Percentiles rank a stretch among this genome's conserved stretches.
Evolutionary conservation across 1,140 invertebrate species (phyloP).

Genomic region (Aphidius gifuensis): DNA sequence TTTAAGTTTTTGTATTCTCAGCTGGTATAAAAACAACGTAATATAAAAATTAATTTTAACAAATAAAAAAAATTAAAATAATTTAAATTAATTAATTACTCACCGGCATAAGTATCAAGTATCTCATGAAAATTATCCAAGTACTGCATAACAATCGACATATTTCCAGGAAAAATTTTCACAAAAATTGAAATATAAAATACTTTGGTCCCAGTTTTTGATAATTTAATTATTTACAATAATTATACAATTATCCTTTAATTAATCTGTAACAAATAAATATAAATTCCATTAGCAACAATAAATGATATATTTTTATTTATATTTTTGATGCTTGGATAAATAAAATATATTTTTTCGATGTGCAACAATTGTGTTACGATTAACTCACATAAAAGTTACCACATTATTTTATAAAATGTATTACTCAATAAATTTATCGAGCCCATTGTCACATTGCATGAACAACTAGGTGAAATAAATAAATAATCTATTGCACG

Average conservation of each 20-base stretch:
- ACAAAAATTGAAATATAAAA: not conserved
- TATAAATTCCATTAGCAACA: no score
- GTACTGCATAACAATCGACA: constrained; percentile 65
- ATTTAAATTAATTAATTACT: constrained; percentile 26
- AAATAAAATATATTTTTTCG: constrained; percentile 7
- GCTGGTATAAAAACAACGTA: not conserved
- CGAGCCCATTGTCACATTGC: no score
- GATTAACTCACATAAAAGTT: not conserved
- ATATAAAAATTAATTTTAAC: no score
- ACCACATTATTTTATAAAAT: not conserved
- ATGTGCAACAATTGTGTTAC: not conserved
- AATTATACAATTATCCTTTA: no score
- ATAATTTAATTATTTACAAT: no score
- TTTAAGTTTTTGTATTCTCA: not conserved
- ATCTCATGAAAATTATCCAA: constrained; percentile 63
- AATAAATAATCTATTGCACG: no score
- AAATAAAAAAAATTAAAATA: no score
- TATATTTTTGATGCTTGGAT: constrained; percentile 28
- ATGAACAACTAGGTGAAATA: no score
- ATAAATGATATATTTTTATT: no score
- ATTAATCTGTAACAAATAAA: no score
- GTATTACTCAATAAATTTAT: no score
- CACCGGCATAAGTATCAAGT: constrained; percentile 62
- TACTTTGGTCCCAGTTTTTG: no score
- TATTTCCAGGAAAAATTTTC: constrained; percentile 35